These are phyloP conservation scores for Sorex maritimensis DNA, from an alignment of 2,797 vertebrate species.

Conservation along the genomic window DNA sequence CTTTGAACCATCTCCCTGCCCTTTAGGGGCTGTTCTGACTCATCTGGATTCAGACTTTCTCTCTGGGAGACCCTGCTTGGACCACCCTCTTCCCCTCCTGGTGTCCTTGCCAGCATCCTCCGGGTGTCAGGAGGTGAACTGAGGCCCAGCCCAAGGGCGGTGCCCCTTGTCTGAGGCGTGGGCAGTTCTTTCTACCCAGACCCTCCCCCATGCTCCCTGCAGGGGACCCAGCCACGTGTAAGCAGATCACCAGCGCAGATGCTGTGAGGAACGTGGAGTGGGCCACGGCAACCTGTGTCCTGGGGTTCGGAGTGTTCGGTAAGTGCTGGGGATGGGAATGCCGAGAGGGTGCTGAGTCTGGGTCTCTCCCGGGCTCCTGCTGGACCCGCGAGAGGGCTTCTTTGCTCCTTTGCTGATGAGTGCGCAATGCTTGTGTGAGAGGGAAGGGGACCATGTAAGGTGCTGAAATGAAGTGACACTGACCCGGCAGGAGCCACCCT, in stretches of 20 bases:
- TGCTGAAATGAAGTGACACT: neutral
- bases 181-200: neutral
- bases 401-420: neutral
- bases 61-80: neutral
- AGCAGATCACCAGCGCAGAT: constrained; percentile 95
- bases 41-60: constrained; percentile 4
- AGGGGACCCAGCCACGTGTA: constrained; percentile 95
- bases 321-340: constrained; percentile 65
- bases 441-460: neutral
- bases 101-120: too few species aligned
- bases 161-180: neutral
- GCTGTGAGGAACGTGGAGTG: constrained; percentile 93
- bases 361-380: neutral
- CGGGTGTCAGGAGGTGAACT: too few species aligned
- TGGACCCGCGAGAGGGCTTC: neutral
- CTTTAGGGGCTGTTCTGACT: neutral
- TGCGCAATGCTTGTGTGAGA: neutral
- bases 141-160: too few species aligned
- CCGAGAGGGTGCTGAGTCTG: neutral
- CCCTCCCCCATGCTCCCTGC: neutral
- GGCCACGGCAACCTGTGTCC: constrained; percentile 93
- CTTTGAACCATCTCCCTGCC: too few species aligned
- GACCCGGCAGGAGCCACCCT: neutral
- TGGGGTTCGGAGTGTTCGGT: constrained; percentile 95
- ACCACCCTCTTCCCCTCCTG: neutral